Percentiles rank a stretch among this genome's conserved stretches.
Evolutionary conservation across 2,797 vertebrate species (phyloP).

Genomic region (Phyllotis vaccarum): DNA sequence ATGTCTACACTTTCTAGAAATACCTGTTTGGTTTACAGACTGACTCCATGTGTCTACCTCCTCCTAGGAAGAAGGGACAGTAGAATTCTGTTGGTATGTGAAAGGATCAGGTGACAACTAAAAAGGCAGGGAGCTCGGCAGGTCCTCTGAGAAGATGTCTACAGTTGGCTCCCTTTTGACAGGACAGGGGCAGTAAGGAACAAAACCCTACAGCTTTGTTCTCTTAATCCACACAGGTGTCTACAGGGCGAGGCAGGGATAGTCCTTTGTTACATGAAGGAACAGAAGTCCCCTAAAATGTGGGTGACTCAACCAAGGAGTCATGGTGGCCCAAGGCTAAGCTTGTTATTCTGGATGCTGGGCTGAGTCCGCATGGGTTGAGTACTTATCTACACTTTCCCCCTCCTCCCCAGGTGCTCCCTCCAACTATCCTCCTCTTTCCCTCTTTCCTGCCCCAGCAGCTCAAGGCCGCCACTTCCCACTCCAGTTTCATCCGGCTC

Average conservation of each 20-base stretch:
- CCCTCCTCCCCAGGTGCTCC: background rate
- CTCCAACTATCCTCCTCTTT: background rate
- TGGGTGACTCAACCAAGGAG: background rate
- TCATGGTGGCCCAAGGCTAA: background rate
- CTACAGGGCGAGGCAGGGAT: background rate
- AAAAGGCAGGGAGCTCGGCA: background rate
- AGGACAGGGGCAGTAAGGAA: background rate
- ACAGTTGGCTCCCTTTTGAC: background rate
- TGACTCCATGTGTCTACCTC: background rate
- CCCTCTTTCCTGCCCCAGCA: background rate
- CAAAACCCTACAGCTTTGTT: background rate
- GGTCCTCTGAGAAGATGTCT: background rate
- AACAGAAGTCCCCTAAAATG: background rate
- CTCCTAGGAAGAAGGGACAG: background rate
- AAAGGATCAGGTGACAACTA: background rate
- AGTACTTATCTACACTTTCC: accelerated
- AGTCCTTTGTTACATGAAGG: background rate
- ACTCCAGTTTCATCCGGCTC: background rate
- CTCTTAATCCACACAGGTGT: background rate
- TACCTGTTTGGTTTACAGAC: background rate
- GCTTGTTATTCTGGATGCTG: background rate
- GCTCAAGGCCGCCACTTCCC: background rate
- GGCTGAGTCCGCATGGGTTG: background rate
- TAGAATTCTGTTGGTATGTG: background rate
- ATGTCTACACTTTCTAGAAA: background rate